These are phyloP conservation scores for Pinctada fucata DNA, from an alignment of 2,888 invertebrate genomes.

Conservation along the genomic window DNA sequence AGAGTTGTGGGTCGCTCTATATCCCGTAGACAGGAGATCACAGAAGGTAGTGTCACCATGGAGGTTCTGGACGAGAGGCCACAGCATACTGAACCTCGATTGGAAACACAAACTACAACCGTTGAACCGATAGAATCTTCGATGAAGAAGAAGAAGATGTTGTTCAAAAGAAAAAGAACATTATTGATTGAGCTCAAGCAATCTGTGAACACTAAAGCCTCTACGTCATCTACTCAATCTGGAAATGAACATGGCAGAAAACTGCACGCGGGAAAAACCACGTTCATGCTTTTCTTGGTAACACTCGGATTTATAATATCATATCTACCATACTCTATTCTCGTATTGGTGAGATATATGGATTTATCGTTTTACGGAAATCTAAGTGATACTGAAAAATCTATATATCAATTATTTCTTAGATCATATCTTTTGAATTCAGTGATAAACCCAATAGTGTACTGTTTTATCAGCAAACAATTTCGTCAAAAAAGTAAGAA, in stretches of 20 bases:
- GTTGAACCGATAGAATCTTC: background rate
- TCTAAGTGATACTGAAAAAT: constrained; percentile 33
- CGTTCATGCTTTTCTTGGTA: constrained; percentile 44
- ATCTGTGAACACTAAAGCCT: constrained; percentile 7
- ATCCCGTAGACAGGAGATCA: constrained; percentile 18
- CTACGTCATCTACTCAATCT: constrained; percentile 6
- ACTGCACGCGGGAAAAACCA: constrained; percentile 41
- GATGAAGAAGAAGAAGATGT: background rate
- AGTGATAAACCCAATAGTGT: constrained; percentile 40
- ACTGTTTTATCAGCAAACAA: constrained; percentile 42
- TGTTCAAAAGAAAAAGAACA: background rate
- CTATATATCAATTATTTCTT: constrained; percentile 39
- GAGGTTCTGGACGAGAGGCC: constrained; percentile 27
- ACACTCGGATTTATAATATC: constrained; percentile 44
- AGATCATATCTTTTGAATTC: constrained; percentile 42
- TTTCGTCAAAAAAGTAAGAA: constrained; percentile 26
- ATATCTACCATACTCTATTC: constrained; percentile 41
- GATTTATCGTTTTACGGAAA: constrained; percentile 25
- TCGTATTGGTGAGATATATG: constrained; percentile 39
- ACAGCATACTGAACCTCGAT: background rate
- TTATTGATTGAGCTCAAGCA: constrained; percentile 19
- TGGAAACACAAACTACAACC: background rate
- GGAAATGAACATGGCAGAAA: constrained; percentile 13
- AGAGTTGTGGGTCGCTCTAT: background rate
- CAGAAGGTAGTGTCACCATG: constrained; percentile 29